Evolutionary conservation across 2,113 vertebrate genomes (phyloP).

Genomic region (Galbula dea): DNA sequence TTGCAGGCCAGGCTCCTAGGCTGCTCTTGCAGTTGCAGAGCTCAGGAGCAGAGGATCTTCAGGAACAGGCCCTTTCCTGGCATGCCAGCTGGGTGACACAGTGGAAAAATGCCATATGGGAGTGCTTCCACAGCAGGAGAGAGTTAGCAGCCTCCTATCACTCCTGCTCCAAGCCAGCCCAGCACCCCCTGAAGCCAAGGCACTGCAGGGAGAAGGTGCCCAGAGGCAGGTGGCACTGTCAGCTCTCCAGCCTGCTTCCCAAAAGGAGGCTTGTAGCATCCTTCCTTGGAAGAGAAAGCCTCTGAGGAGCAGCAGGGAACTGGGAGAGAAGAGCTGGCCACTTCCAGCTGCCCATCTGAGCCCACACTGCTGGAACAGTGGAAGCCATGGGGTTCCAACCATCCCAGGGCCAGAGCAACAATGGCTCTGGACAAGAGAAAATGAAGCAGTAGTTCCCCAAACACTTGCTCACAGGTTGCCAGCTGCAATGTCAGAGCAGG

Average conservation of each 20-base stretch:
- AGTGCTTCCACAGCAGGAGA: slow-evolving; percentile 44
- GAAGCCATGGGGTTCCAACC: not conserved
- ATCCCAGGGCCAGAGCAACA: not conserved
- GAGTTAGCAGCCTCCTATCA: slow-evolving; percentile 6
- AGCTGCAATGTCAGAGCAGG: not conserved
- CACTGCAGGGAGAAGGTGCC: not conserved
- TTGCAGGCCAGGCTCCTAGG: slow-evolving; percentile 9
- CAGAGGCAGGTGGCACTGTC: not conserved
- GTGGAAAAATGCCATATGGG: slow-evolving; percentile 60
- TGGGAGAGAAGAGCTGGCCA: not conserved
- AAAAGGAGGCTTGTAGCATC: not conserved
- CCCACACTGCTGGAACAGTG: not conserved
- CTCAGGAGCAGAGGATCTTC: slow-evolving; percentile 44
- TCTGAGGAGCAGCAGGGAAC: not conserved
- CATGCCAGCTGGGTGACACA: slow-evolving; percentile 59
- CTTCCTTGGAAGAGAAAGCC: not conserved
- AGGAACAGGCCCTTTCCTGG: slow-evolving; percentile 43
- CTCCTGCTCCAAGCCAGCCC: not conserved
- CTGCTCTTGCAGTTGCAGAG: slow-evolving; percentile 31
- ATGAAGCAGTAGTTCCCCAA: not conserved
- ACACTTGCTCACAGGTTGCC: not conserved
- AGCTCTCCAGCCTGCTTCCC: not conserved
- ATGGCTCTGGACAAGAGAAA: not conserved
- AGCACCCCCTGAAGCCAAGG: not conserved
- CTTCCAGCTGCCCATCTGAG: not conserved